A percentile compares a stretch with the other conserved stretches of the same genome.
Conservation (phyloP, 2,113 vertebrate species). For the Gallinago jamesoni region DNA sequence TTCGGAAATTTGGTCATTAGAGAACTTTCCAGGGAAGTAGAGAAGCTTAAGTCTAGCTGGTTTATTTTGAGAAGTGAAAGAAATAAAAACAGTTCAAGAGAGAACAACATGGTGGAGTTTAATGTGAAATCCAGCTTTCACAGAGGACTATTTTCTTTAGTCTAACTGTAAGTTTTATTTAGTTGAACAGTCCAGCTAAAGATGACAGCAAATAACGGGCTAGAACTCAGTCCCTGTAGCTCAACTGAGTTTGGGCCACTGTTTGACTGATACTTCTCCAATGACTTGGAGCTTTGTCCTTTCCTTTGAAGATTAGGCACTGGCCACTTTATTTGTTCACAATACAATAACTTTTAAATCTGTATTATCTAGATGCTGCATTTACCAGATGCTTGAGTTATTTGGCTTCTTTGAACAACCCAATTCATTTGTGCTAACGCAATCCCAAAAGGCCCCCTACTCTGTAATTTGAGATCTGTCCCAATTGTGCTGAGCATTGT, state of each 20-base stretch:
- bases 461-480: background rate
- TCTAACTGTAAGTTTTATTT: background rate
- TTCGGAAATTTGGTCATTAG: background rate
- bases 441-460: background rate
- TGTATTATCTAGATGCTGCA: background rate
- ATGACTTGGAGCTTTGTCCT: background rate
- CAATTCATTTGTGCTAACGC: background rate
- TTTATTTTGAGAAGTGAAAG: background rate
- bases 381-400: background rate
- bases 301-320: background rate
- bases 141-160: background rate
- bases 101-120: background rate
- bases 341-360: background rate
- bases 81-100: background rate
- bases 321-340: background rate
- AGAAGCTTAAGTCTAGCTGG: background rate
- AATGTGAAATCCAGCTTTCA: background rate
- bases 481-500: background rate
- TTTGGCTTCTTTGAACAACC: background rate
- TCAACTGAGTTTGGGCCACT: background rate
- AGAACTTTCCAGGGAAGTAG: background rate
- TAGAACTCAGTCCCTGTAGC: background rate
- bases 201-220: background rate
- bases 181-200: background rate
- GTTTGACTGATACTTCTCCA: background rate